phyloP scores from a whole-genome alignment of 2,888 invertebrate species.

The Leptopilina syphax region DNA sequence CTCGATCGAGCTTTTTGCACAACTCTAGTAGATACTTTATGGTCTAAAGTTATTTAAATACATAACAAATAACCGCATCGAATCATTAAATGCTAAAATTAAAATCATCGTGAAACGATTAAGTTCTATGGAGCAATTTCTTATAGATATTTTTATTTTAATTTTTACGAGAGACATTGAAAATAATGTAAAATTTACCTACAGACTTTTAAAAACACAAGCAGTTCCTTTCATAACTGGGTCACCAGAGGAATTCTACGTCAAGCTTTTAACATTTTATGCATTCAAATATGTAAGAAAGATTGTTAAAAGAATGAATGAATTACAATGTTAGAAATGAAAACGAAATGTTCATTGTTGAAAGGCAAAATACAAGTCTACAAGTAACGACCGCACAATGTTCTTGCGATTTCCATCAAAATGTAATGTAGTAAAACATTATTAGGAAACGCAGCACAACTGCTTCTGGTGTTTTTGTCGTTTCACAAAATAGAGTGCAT shows the following conservation, averaged over 20 bases:
- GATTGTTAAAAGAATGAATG: not conserved
- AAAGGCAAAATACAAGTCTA: not conserved
- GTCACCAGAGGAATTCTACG: not conserved
- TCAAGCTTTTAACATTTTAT: not conserved
- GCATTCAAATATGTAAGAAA: not conserved
- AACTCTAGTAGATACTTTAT: not conserved
- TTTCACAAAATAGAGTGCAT: no score
- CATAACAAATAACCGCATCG: not conserved
- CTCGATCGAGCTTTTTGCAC: no score
- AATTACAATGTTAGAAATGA: not conserved
- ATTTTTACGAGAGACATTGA: not conserved
- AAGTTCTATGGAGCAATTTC: not conserved
- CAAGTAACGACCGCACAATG: not conserved
- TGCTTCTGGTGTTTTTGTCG: no score
- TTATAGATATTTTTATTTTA: conserved; percentile 2
- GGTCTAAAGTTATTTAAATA: not conserved
- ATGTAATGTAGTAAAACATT: no score
- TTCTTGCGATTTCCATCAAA: not conserved
- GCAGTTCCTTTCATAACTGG: not conserved
- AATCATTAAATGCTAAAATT: not conserved
- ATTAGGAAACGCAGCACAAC: no score
- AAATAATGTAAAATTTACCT: not conserved
- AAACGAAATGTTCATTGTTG: not conserved
- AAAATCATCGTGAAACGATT: not conserved
- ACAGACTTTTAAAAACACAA: not conserved